Evolutionary conservation across 2,113 vertebrate species (phyloP), one percentile per base, ranked within the genome.

Genomic region (Ictalurus furcatus): DNA sequence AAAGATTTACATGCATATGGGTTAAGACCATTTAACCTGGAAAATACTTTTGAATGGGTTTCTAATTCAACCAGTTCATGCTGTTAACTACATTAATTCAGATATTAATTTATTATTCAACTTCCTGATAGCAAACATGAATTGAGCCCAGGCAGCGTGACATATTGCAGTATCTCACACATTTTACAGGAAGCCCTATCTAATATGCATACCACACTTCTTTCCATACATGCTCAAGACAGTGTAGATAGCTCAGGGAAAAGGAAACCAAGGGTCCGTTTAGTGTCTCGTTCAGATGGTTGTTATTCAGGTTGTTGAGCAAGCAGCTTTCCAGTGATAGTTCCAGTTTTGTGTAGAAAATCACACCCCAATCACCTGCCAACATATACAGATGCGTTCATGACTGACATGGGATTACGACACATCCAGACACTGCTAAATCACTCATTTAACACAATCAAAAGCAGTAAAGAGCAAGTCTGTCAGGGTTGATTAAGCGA

Each of bases 321-420:
- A 37, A 25, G 88, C 86, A 14, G 40, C 61, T 52, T 74, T 71
- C 54, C 63, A 63, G 16, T 69, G 23, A 88, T 82, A 48, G 44
- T 6, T 48, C 44, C 44, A 48, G 30, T 34, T 76, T 6, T 34
- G 65, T 37, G 1, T 69, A 56, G 67, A 88, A 59, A 88, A 85
- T 56, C 34, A 40, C 17, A 52, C 28, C 12, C 3, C 0, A n/a
- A n/a, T 69, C 17, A 37, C 28, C 13, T 23, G 44, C 30, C 23
- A 16, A 19, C 54, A n/a, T 25, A 83, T 37, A 44, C 8, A 88
- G 7, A 58, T 71, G 12, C 34, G 16, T 14, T 65, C 40, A n/a
- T 34, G 30, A 90, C n/a, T 59, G 9, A 67, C 81, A 71, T 30
- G n/a, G 19, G 25, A 69, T 88, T 11, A 54, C n/a, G 21, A 58